Base-by-base conservation (phyloP, 2,888 invertebrate species). In the Spicauda simplicius region DNA sequence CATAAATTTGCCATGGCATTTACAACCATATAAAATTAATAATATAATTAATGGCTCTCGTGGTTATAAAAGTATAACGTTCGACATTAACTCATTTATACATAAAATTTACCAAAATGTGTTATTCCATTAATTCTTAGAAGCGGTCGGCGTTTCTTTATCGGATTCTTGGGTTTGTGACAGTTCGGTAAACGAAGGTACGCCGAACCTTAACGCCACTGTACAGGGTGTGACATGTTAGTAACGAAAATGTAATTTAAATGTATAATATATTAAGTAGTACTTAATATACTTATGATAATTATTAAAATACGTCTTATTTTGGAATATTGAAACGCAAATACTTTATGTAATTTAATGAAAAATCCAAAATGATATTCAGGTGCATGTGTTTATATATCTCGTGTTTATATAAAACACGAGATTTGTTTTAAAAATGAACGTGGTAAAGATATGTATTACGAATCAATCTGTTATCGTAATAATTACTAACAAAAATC, bases 151-250 rank as follows among this genome's bases (percentile, higher is more conserved):
- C 68, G 48, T 64, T 59, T 63, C 58, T 63, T 59, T 63, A 63
- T 25, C 16, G 68, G 58, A 63, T 63, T 63, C 63, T 30, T 68
- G 45, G 30, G 61, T 54, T 58, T 54, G 62, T 59, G 63, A 68
- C 63, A 68, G 62, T 68, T 58, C 30, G 62, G 58, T 65, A 65
- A 58, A 58, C 68, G 62, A 57, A 62, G 71, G 65, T 65, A 65
- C 67, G 67, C 54, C 58, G 69, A 69, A 45, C 70, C 69, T 69
- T 69, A 45, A 50, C 59, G 66, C 65, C 65, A 65, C 54, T 59
- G 58, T 56, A 66, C 55, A 66, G 54, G 33, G 0, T 60, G 66
- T 60, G 12, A 14, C 5, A 41, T 14, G 14, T 14, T 41, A 14
- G 4, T 41, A 14, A 41, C 33, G 8, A 33, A 33, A 6, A 33